Base-by-base conservation (phyloP, 1,140 invertebrate species). In the Babylonia areolata region DNA sequence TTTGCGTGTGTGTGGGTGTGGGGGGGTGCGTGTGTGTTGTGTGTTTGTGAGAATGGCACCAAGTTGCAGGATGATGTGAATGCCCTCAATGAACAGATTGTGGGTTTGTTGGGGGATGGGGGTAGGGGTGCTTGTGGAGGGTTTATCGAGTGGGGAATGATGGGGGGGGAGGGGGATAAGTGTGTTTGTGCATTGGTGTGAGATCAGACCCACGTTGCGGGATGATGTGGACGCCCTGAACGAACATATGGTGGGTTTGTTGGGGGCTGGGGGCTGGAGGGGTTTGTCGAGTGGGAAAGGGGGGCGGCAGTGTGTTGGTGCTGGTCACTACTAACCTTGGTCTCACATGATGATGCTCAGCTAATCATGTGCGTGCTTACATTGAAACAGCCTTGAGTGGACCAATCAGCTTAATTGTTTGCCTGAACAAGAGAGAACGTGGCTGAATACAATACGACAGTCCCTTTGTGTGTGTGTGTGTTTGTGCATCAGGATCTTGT, bases 401-500 rank as follows among this genome's bases (percentile, higher is more conserved):
- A n/a, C n/a, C n/a, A n/a, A n/a, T n/a, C n/a, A n/a, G n/a, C n/a
- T n/a, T n/a, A n/a, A n/a, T n/a, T n/a, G n/a, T n/a, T n/a, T n/a
- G n/a, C n/a, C n/a, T n/a, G n/a, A n/a, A n/a, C n/a, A n/a, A n/a
- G n/a, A n/a, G n/a, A n/a, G n/a, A n/a, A n/a, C n/a, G n/a, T n/a
- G n/a, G n/a, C n/a, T n/a, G n/a, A n/a, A n/a, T n/a, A n/a, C n/a
- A n/a, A n/a, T n/a, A n/a, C n/a, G 23, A 64, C 58, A 64, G 58
- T 23, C 58, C 20, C 39, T 46, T 23, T 46, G 28, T 75, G 15
- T 51, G 46, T 51, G 46, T n/a, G 42, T 23, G 33, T 33, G n/a
- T 88, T 71, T 88, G 42, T 71, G 79, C 88, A 89, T 6, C 84
- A 97, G 84, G 96, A 98, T 84, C 95, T 97, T 82, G 97, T 95